Percentiles rank a stretch among this genome's conserved stretches.
These are phyloP conservation scores for Ceyx melanurus DNA, from an alignment of 2,113 vertebrate genomes.

Conservation along the genomic window DNA sequence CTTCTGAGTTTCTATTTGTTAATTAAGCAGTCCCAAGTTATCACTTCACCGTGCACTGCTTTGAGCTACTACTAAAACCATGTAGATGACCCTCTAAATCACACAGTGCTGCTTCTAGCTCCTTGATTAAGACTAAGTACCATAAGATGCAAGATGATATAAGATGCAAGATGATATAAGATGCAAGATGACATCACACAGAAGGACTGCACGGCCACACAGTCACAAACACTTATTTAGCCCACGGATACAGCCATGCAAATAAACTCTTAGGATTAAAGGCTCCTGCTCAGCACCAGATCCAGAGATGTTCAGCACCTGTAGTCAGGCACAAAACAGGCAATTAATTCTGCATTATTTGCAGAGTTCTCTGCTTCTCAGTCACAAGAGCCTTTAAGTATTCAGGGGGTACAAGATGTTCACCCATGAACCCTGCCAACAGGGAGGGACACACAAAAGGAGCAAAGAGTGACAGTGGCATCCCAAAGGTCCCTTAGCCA, in stretches of 20 bases:
- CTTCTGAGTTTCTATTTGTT: background rate
- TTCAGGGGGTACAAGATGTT: background rate
- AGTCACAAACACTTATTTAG: background rate
- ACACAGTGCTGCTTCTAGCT: background rate
- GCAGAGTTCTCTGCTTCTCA: background rate
- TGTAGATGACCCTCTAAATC: background rate
- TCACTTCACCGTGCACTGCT: background rate
- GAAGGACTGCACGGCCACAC: background rate
- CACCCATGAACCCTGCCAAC: background rate
- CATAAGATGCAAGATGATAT: background rate
- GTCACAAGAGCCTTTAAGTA: background rate
- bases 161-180: too few species aligned
- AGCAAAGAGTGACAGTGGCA: background rate
- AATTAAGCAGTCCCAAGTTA: background rate
- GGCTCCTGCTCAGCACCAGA: background rate
- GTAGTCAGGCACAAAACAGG: background rate
- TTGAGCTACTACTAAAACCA: background rate
- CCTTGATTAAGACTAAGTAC: background rate
- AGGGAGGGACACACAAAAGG: background rate
- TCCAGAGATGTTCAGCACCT: background rate
- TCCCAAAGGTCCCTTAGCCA: background rate
- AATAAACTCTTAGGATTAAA: background rate
- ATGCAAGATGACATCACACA: background rate
- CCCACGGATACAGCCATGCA: rapidly evolving
- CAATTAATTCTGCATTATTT: background rate